A percentile compares a stretch with the other conserved stretches of the same genome.
phyloP scores from a whole-genome alignment of 2,113 vertebrate species.

The Thunnus maccoyii region DNA sequence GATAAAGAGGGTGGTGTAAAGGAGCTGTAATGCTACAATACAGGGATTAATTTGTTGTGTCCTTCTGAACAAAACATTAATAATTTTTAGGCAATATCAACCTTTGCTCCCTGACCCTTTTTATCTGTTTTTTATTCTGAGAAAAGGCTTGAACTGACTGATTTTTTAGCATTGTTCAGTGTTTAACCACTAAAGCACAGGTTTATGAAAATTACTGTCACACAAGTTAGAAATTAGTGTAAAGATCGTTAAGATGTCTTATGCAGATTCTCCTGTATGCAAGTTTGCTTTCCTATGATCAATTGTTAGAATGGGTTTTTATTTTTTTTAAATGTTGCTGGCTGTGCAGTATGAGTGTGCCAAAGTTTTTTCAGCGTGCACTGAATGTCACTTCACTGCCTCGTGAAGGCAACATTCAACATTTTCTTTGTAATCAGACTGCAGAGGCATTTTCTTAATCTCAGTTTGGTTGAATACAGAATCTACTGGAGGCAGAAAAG shows the following conservation, averaged over 20 bases:
- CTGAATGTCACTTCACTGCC: neutral
- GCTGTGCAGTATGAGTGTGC: constrained; percentile 17
- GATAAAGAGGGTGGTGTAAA: neutral
- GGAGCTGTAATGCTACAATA: neutral
- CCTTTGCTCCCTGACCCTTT: neutral
- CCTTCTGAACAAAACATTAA: neutral
- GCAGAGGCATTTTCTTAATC: neutral
- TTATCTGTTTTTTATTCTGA: neutral
- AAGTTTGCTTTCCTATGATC: neutral
- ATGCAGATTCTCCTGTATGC: neutral
- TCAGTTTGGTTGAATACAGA: neutral
- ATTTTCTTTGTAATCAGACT: neutral
- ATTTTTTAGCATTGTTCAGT: neutral
- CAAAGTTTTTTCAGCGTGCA: constrained; percentile 25
- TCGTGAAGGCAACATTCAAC: neutral
- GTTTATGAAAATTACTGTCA: neutral
- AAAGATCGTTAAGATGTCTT: neutral
- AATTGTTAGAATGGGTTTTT: neutral
- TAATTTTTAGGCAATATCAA: neutral
- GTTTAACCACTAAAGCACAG: neutral
- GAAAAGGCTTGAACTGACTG: constrained; percentile 7
- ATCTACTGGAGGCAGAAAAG: neutral
- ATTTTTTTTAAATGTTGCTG: constrained; percentile 16
- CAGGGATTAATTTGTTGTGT: neutral
- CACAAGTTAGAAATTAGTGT: neutral